A percentile compares a stretch with the other conserved stretches of the same genome.
Evolutionary conservation across 2,888 invertebrate genomes (phyloP).

Genomic region (Leptinotarsa rubiginosa): DNA sequence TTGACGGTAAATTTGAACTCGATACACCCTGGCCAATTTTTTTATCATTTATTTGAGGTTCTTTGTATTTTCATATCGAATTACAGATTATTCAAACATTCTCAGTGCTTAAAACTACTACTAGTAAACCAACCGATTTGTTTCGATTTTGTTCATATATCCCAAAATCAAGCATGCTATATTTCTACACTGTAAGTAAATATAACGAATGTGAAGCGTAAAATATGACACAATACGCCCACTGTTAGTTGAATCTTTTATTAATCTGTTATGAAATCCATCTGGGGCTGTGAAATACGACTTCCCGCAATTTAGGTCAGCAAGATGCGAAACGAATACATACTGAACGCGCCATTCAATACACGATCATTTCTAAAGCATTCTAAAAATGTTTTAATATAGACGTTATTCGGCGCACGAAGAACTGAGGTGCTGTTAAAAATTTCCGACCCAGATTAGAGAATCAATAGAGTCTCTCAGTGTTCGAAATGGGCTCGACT

Average conservation of each 20-base stretch:
- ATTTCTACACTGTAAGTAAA: not conserved
- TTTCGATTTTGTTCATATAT: no score
- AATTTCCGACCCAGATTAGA: conserved; percentile 6
- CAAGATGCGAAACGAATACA: conserved; percentile 33
- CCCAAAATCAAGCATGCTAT: not conserved
- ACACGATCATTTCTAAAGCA: conserved; percentile 35
- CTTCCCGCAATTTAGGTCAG: conserved; percentile 40
- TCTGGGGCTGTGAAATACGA: conserved; percentile 35
- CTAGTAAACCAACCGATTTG: no score
- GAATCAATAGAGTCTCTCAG: conserved; percentile 1
- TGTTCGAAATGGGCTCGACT: not conserved
- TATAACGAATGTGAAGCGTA: not conserved
- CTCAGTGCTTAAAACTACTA: no score
- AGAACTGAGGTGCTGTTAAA: not conserved
- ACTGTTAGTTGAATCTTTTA: conserved; percentile 29
- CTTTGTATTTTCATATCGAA: no score
- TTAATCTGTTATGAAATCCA: conserved; percentile 40
- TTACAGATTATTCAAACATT: no score
- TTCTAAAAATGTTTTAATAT: conserved; percentile 31
- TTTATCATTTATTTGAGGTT: no score
- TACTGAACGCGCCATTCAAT: conserved; percentile 45
- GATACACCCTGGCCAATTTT: no score
- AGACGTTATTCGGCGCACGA: not conserved
- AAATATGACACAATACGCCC: conserved; percentile 32
- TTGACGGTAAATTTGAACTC: no score